Evolutionary conservation across 2,888 invertebrate genomes (phyloP).

Genomic region (Lumbricus terrestris): DNA sequence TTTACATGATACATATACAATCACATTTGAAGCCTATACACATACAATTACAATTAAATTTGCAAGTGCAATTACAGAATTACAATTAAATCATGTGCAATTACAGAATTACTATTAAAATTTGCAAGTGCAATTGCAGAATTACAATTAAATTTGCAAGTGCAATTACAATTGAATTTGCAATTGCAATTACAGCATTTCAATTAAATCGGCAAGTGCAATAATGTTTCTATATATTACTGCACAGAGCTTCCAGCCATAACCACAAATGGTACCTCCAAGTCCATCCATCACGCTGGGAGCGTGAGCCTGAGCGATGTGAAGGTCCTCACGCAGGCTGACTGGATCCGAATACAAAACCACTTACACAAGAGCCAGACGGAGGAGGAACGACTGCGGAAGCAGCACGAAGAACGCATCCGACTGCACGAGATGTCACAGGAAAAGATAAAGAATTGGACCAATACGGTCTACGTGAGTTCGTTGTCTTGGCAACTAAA

Average conservation of each 20-base stretch:
- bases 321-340: conserved; percentile 52
- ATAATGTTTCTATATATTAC: background rate
- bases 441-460: conserved; percentile 57
- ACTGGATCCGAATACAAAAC: conserved; percentile 56
- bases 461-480: conserved; percentile 56
- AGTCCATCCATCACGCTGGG: background rate
- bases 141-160: too few species aligned
- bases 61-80: too few species aligned
- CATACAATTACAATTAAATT: too few species aligned
- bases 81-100: background rate
- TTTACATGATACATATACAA: too few species aligned
- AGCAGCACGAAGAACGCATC: conserved; percentile 50
- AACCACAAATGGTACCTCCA: background rate
- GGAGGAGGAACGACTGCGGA: conserved; percentile 49
- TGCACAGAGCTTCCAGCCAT: background rate
- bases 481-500: background rate
- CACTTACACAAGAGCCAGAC: conserved; percentile 54
- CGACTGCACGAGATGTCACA: conserved; percentile 52
- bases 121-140: background rate
- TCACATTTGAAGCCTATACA: too few species aligned
- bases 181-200: background rate
- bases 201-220: background rate
- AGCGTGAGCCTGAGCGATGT: conserved; percentile 18
- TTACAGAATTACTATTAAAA: too few species aligned
- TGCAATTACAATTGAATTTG: background rate